phyloP scores from a whole-genome alignment of 1,140 invertebrate species.

The Adoxophyes honmai region DNA sequence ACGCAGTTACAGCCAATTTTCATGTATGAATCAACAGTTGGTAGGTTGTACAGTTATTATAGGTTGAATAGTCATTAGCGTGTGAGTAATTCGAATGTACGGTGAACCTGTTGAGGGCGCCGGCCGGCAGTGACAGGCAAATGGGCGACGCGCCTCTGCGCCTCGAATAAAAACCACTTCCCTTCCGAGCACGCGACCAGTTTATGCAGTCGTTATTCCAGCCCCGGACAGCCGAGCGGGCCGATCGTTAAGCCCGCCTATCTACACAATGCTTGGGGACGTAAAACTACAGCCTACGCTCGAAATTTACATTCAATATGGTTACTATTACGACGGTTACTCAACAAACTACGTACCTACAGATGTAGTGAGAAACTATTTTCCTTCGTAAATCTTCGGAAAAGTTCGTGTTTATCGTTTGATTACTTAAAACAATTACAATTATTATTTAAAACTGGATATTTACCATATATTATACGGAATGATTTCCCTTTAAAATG shows the following conservation, averaged over 20 bases:
- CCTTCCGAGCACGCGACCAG: slow-evolving; percentile 22
- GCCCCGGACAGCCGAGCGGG: slow-evolving; percentile 15
- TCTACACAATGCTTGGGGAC: background rate
- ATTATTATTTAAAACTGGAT: no score
- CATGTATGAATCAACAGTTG: slow-evolving; percentile 14
- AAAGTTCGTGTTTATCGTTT: no score
- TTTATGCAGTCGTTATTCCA: slow-evolving; percentile 26
- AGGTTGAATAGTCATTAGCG: slow-evolving; percentile 4
- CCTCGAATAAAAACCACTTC: slow-evolving; percentile 15
- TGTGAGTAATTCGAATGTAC: slow-evolving; percentile 4
- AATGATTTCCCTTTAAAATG: no score
- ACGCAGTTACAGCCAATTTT: slow-evolving; percentile 3
- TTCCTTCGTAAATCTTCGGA: no score
- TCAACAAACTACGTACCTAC: no score
- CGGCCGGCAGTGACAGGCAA: slow-evolving; percentile 2
- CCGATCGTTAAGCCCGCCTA: slow-evolving; percentile 16
- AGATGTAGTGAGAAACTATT: no score
- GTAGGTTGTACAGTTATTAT: slow-evolving; percentile 7
- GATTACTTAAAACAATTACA: no score
- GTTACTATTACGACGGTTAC: no score
- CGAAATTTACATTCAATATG: no score
- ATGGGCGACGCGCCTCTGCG: slow-evolving; percentile 8
- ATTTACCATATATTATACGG: no score
- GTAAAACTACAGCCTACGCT: background rate
- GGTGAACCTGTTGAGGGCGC: background rate